Conservation (phyloP, 1,140 invertebrate species). For the Condylostylus longicornis region DNA sequence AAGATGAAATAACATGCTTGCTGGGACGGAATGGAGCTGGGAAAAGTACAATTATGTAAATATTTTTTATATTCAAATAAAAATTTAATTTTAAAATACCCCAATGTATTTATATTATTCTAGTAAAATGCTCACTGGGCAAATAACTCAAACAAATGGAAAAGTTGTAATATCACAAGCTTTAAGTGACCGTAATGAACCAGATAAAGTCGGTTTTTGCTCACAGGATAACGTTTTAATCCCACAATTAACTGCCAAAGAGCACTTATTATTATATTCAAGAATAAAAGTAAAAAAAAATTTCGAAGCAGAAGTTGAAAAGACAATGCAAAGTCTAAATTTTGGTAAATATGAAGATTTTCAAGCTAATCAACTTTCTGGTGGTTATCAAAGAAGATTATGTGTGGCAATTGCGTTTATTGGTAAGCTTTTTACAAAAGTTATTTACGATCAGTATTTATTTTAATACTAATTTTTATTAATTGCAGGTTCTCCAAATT, state of each 20-base stretch:
- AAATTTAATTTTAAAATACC: background rate
- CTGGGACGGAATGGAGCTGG: constrained; percentile 76
- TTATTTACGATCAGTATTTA: no score
- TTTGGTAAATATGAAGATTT: constrained; percentile 38
- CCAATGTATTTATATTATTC: constrained; percentile 4
- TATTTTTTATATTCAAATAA: constrained; percentile 11
- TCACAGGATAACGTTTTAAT: constrained; percentile 75
- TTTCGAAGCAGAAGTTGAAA: constrained; percentile 18
- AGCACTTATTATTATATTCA: constrained; percentile 68
- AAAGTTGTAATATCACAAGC: constrained; percentile 34
- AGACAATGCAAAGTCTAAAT: constrained; percentile 40
- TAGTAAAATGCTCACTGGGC: constrained; percentile 51
- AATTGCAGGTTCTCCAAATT: constrained; percentile 31
- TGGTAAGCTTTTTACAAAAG: constrained; percentile 35
- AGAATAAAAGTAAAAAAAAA: constrained; percentile 19
- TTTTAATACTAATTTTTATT: background rate
- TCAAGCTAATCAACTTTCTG: constrained; percentile 41
- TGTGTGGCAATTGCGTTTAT: constrained; percentile 58
- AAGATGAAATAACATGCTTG: constrained; percentile 54
- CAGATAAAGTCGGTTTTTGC: constrained; percentile 54
- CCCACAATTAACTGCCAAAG: constrained; percentile 57
- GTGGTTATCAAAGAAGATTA: constrained; percentile 43
- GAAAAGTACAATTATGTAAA: constrained; percentile 65
- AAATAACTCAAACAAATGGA: constrained; percentile 40
- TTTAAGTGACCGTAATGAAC: constrained; percentile 7